Percentiles rank a stretch among this genome's conserved stretches.
These are phyloP conservation scores for Hozukius guyotensis DNA, from an alignment of 2,797 vertebrate genomes.

Conservation along the genomic window DNA sequence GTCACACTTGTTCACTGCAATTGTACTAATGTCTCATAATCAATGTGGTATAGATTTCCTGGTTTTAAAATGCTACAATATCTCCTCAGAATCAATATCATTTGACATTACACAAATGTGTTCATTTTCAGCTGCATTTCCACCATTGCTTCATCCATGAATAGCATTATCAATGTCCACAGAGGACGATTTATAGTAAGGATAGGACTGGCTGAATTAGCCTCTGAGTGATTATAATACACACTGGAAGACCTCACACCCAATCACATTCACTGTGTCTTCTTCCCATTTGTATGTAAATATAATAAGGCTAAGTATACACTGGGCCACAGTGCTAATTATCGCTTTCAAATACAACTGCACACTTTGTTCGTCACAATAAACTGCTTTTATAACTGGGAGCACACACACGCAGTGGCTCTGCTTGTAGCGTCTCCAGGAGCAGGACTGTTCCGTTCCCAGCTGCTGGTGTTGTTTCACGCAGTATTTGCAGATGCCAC, in stretches of 20 bases:
- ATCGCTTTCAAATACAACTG: neutral
- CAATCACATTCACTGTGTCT: neutral
- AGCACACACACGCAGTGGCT: neutral
- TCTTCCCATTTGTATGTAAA: neutral
- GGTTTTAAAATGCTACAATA: neutral
- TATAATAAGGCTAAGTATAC: neutral
- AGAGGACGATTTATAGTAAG: slow-evolving; percentile 20
- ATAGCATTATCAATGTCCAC: slow-evolving; percentile 18
- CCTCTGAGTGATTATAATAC: neutral
- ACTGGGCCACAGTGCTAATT: neutral
- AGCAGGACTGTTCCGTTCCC: slow-evolving; percentile 10
- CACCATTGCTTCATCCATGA: neutral
- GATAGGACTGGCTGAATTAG: slow-evolving; percentile 14
- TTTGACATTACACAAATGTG: slow-evolving; percentile 4
- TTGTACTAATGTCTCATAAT: neutral
- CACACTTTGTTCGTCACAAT: neutral
- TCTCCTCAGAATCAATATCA: neutral
- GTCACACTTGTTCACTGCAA: neutral
- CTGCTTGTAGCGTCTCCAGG: neutral
- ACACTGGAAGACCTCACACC: neutral
- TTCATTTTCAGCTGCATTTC: neutral
- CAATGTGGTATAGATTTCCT: neutral
- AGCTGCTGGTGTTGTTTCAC: slow-evolving; percentile 31
- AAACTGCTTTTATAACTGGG: neutral
- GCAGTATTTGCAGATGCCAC: slow-evolving; percentile 53